Percentiles rank a stretch among this genome's conserved stretches.
phyloP scores from a whole-genome alignment of 2,113 vertebrate genomes.

The Ophiodon elongatus region DNA sequence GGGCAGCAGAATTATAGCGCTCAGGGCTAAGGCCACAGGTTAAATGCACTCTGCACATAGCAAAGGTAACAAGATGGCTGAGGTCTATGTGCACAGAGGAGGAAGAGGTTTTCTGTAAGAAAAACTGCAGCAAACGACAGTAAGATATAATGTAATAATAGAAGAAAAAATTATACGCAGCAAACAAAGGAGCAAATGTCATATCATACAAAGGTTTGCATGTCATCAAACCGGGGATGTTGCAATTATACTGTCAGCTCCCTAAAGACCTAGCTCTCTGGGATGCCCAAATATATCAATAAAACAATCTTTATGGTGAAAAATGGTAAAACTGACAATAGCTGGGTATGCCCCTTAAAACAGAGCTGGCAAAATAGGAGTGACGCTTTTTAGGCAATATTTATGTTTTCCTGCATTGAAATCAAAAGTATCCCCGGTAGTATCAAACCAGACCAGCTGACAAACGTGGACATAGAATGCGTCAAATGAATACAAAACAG shows the following conservation, averaged over 20 bases:
- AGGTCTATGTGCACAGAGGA: conserved; percentile 33
- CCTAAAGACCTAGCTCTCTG: not conserved
- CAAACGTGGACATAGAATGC: not conserved
- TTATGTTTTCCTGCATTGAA: not conserved
- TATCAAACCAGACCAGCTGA: conserved; percentile 2
- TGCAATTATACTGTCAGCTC: not conserved
- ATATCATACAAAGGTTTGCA: not conserved
- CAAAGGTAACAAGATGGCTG: conserved; percentile 43
- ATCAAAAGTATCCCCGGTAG: not conserved
- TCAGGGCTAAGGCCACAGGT: conserved; percentile 62
- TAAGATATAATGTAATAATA: conserved; percentile 10
- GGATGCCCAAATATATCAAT: not conserved
- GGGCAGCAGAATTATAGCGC: conserved; percentile 56
- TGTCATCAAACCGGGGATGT: not conserved
- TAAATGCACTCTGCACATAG: conserved; percentile 66
- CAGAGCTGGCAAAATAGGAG: not conserved
- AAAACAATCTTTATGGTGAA: not conserved
- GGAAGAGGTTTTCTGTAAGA: conserved; percentile 49
- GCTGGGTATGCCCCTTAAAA: not conserved
- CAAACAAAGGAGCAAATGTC: conserved; percentile 11
- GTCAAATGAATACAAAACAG: not conserved
- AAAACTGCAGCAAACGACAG: conserved; percentile 9
- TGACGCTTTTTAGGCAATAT: not conserved
- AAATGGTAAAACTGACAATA: not conserved
- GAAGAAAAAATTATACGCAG: conserved; percentile 12